A percentile compares a stretch with the other conserved stretches of the same genome.
Evolutionary conservation across 2,113 vertebrate species (phyloP).

Genomic region (Silurus glanis): DNA sequence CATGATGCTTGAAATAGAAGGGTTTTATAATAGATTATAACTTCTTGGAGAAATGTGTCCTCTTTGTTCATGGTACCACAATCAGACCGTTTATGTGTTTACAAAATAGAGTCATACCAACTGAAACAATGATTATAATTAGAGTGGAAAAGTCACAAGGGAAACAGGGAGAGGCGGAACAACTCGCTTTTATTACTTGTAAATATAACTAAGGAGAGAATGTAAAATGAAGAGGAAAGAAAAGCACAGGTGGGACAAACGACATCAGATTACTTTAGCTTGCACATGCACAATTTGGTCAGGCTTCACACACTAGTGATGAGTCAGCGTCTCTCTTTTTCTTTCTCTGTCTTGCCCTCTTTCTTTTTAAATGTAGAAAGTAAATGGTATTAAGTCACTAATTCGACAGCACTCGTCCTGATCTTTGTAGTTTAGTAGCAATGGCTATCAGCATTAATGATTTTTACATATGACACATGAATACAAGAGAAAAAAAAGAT

Average conservation of each 20-base stretch:
- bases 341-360: not conserved
- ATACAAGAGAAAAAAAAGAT: not conserved
- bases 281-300: not conserved
- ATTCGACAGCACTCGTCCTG: not conserved
- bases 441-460: not conserved
- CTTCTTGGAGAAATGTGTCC: not conserved
- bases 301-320: not conserved
- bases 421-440: not conserved
- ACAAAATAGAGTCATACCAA: not conserved
- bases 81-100: not conserved
- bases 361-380: not conserved
- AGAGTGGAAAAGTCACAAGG: not conserved
- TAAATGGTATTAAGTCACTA: not conserved
- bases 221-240: not conserved
- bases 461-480: not conserved
- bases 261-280: not conserved
- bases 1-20: not conserved
- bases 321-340: not conserved
- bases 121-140: not conserved
- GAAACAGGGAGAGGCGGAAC: not conserved
- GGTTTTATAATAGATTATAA: not conserved
- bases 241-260: not conserved
- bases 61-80: not conserved
- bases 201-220: not conserved
- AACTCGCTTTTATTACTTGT: not conserved